Evolutionary conservation across 2,888 invertebrate genomes (phyloP), one percentile per base, ranked within the genome.

Genomic region (Eristalis arbustorum): DNA sequence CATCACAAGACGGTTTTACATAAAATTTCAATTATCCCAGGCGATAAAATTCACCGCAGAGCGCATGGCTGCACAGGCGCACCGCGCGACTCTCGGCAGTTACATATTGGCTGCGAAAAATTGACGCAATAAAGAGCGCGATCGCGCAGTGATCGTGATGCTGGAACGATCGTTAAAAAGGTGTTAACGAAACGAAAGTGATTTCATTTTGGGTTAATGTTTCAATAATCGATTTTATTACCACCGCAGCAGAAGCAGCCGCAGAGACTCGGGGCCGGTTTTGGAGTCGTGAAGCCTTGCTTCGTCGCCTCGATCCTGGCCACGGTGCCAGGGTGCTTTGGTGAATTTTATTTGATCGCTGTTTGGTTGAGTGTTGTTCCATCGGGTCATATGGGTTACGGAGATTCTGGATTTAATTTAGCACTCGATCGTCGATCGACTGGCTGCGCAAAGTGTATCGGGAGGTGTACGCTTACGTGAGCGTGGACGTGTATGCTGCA

Each of bases 121-220:
- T 79, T 83, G 83, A 87, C 75, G 78, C 87, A 87, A 87, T 87
- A 87, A 87, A 87, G 75, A 49, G 75, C 75, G 67, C 82, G 73
- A 81, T 69, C 78, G 87, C 75, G 63, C 22, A 57, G 49, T 40
- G 69, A 87, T 87, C 87, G 83, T 87, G 87, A 83, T 75, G 83
- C 78, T 78, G 88, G 76, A 89, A 88, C 88, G 89, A 89, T 89
- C 89, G 89, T 89, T 89, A 89, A 89, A 89, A 88, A 89, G 90
- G 89, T 90, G 89, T 89, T 89, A 88, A 90, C 89, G 88, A 88
- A 89, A 88, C 84, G 89, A 89, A 90, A 90, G 88, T 89, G 90
- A 90, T 89, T 89, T 89, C 88, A 89, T 89, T 89, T 84, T 88
- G 84, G 84, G 88, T 84, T 88, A 88, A 88, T 87, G 87, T 87